phyloP scores from a whole-genome alignment of 2,113 vertebrate species.

The Sapajus apella region DNA sequence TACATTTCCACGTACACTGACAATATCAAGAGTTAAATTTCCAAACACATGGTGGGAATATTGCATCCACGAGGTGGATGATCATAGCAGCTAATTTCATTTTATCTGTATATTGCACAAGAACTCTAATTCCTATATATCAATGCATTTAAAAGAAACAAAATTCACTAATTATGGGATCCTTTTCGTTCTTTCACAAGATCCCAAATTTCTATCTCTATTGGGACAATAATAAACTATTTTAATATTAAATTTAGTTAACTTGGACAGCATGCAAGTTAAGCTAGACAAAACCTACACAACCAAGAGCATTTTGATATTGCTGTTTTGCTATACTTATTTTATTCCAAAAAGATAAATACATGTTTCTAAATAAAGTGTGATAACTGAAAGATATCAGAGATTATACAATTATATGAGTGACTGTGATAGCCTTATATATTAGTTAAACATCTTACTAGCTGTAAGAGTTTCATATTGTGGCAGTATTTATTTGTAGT shows the following conservation, averaged over 20 bases:
- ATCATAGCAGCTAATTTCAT: background rate
- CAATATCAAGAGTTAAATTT: background rate
- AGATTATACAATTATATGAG: background rate
- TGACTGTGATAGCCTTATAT: background rate
- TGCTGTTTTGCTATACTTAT: background rate
- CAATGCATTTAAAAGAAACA: background rate
- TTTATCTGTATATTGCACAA: background rate
- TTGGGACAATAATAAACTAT: background rate
- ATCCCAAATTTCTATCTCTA: background rate
- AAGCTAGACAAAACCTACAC: background rate
- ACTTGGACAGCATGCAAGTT: background rate
- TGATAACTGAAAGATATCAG: background rate
- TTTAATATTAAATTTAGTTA: background rate
- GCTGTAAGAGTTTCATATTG: background rate
- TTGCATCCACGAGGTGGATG: background rate
- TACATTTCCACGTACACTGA: background rate
- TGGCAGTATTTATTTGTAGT: background rate
- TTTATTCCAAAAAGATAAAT: slow-evolving; percentile 4
- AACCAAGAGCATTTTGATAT: background rate
- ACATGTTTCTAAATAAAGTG: background rate
- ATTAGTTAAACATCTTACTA: background rate
- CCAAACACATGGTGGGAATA: background rate
- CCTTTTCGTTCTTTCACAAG: background rate
- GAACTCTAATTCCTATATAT: background rate
- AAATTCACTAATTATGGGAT: background rate